Evolutionary conservation across 2,797 vertebrate species (phyloP).

Genomic region (Myiotriccus ornatus): DNA sequence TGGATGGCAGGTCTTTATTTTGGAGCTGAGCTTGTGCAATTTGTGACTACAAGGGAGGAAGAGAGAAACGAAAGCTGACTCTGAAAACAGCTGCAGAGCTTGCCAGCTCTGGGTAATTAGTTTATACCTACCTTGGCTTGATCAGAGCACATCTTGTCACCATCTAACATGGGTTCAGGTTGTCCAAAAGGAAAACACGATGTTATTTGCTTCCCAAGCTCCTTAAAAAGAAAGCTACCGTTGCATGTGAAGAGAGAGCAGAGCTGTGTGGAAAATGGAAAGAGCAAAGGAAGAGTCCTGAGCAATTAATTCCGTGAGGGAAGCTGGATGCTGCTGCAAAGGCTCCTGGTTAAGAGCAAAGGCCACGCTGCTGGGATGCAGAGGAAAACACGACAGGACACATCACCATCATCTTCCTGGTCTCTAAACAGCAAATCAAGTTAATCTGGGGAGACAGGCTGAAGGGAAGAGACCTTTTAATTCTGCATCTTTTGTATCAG

Average conservation of each 20-base stretch:
- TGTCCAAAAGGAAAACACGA: neutral
- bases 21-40: neutral
- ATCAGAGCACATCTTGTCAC: neutral
- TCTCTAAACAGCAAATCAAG: neutral
- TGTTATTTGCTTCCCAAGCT: neutral
- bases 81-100: neutral
- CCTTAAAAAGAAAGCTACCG: neutral
- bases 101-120: neutral
- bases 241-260: neutral
- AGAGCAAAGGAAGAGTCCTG: neutral
- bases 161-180: neutral
- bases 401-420: neutral
- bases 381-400: neutral
- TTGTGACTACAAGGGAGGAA: neutral
- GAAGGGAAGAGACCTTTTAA: slow-evolving; percentile 21
- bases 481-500: neutral
- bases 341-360: slow-evolving; percentile 14
- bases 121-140: neutral
- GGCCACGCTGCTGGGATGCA: neutral
- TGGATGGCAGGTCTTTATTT: neutral
- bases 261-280: neutral
- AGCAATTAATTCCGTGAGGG: neutral
- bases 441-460: slow-evolving; percentile 18
- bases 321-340: neutral
- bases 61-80: neutral